phyloP scores from a whole-genome alignment of 1,140 invertebrate genomes.

The Drosophila busckii region DNA sequence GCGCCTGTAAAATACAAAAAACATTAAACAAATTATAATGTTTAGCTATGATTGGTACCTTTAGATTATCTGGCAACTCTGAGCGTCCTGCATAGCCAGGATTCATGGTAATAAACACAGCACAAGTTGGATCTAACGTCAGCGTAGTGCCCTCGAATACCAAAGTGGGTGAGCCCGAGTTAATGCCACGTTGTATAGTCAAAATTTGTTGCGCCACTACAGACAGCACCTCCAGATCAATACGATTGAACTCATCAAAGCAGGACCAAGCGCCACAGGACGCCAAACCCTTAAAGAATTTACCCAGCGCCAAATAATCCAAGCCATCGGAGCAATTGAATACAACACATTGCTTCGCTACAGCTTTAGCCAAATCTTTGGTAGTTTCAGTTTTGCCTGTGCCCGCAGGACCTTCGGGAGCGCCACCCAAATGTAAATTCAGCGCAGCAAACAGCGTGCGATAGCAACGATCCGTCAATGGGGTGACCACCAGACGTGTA shows the following conservation, averaged over 20 bases:
- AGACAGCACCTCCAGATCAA: constrained; percentile 92
- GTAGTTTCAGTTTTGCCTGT: constrained; percentile 98
- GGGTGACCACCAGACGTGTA: constrained; percentile 92
- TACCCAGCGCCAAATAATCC: constrained; percentile 95
- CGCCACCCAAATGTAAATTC: constrained; percentile 90
- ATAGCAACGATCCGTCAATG: constrained; percentile 95
- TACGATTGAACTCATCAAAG: constrained; percentile 96
- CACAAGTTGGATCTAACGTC: constrained; percentile 92
- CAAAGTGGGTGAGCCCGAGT: constrained; percentile 85
- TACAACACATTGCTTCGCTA: constrained; percentile 97
- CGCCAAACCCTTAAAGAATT: constrained; percentile 98
- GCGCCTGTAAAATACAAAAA: constrained; percentile 81
- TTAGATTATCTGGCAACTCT: constrained; percentile 96
- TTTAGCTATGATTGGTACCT: constrained; percentile 80
- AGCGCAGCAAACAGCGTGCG: constrained; percentile 94
- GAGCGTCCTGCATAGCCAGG: constrained; percentile 95
- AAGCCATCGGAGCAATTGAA: constrained; percentile 97
- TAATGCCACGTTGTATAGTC: constrained; percentile 88
- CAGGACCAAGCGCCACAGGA: constrained; percentile 98
- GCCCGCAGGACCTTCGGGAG: constrained; percentile 96
- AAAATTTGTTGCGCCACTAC: constrained; percentile 95
- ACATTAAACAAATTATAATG: not conserved
- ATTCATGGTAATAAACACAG: constrained; percentile 98
- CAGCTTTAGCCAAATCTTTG: constrained; percentile 97
- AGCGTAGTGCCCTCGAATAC: constrained; percentile 95